phyloP scores from a whole-genome alignment of 2,888 invertebrate genomes.

The Xestoiulus laeticollis region DNA sequence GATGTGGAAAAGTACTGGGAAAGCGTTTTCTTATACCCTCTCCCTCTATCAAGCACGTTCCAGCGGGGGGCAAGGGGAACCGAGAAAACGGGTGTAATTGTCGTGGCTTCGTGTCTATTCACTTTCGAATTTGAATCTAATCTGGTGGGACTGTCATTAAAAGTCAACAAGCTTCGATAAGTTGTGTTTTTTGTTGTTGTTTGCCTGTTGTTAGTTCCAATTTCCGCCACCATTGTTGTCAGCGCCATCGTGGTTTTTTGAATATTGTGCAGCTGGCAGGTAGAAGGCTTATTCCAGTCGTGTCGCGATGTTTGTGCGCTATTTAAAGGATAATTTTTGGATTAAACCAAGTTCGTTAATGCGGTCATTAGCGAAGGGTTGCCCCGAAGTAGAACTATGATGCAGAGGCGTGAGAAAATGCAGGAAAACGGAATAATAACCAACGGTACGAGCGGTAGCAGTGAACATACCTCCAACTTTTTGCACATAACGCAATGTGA shows the following conservation, averaged over 20 bases:
- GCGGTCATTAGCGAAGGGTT: neutral
- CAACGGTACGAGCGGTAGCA: neutral
- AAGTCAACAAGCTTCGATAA: conserved; percentile 21
- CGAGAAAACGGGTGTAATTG: neutral
- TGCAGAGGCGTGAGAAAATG: neutral
- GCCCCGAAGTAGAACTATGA: neutral
- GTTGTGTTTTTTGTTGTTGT: neutral
- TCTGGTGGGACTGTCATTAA: neutral
- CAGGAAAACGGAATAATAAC: neutral
- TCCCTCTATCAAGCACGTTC: neutral
- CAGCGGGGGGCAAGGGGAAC: neutral
- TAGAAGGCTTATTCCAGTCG: neutral
- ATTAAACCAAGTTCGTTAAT: neutral
- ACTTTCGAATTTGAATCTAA: neutral
- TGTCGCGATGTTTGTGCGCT: conserved; percentile 4
- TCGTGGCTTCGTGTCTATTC: neutral
- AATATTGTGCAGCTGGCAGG: conserved; percentile 5
- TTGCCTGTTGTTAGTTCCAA: neutral
- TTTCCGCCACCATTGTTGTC: neutral
- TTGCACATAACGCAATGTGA: neutral
- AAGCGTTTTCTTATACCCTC: neutral
- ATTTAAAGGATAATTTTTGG: conserved; percentile 6
- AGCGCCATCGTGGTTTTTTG: neutral
- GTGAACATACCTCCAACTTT: neutral
- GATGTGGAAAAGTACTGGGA: conserved; percentile 32